These are phyloP conservation scores for Falcunculus frontatus DNA, from an alignment of 2,113 vertebrate species.

Conservation along the genomic window DNA sequence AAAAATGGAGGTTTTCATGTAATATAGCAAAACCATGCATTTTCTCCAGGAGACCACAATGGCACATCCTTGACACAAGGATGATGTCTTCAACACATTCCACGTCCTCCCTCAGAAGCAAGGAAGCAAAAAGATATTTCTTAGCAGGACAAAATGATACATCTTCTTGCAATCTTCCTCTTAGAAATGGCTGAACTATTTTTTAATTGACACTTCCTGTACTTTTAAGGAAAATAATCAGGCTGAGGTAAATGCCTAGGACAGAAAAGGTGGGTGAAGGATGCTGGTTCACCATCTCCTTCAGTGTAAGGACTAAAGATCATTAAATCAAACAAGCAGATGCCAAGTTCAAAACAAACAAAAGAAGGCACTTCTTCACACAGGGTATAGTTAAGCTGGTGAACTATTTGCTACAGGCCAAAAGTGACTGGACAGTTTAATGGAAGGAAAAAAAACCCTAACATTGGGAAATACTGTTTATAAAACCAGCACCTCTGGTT, in stretches of 20 bases:
- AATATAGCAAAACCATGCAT: background rate
- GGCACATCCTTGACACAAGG: background rate
- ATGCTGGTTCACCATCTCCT: background rate
- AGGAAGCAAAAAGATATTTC: background rate
- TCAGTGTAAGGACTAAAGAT: background rate
- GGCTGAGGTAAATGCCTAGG: background rate
- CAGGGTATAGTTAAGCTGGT: constrained; percentile 1
- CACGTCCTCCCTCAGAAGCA: background rate
- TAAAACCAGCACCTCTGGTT: constrained; percentile 17
- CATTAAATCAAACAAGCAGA: constrained; percentile 42
- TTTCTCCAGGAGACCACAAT: background rate
- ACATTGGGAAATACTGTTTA: background rate
- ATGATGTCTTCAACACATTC: background rate
- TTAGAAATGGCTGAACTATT: constrained; percentile 40
- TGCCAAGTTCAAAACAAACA: constrained; percentile 40
- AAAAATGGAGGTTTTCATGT: background rate
- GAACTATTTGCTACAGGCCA: background rate
- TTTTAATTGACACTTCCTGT: constrained; percentile 33
- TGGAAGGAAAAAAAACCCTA: background rate
- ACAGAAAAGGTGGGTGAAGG: background rate
- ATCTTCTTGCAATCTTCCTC: background rate
- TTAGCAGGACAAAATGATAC: background rate
- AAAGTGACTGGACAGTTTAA: constrained; percentile 14
- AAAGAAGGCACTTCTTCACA: background rate
- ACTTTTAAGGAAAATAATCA: constrained; percentile 9